Percentiles rank a stretch among this genome's conserved stretches.
These are phyloP conservation scores for Syrmaticus mikado DNA, from an alignment of 2,113 vertebrate species.

Conservation along the genomic window DNA sequence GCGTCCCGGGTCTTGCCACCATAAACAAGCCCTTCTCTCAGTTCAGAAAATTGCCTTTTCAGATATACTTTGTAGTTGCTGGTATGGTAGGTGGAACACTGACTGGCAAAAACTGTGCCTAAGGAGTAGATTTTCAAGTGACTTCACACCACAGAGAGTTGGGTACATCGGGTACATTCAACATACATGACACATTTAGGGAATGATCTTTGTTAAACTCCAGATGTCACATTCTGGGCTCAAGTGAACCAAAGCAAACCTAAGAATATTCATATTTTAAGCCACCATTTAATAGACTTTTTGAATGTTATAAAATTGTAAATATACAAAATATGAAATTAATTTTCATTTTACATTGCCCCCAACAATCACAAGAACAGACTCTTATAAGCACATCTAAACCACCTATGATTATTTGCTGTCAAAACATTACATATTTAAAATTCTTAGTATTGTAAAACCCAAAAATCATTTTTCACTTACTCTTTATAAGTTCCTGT, in stretches of 20 bases:
- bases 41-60: neutral
- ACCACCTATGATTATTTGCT: neutral
- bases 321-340: too few relatives aligned
- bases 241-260: neutral
- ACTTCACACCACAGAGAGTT: neutral
- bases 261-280: neutral
- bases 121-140: neutral
- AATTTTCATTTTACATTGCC: neutral
- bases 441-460: neutral
- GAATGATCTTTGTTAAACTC: neutral
- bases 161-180: neutral
- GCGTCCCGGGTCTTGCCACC: neutral
- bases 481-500: conserved; percentile 94
- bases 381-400: neutral
- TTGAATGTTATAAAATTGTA: neutral
- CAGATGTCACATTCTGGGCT: neutral
- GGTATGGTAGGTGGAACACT: neutral
- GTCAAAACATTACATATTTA: neutral
- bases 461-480: conserved; percentile 62
- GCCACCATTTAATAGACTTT: neutral
- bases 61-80: neutral
- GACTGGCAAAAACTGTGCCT: neutral
- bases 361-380: neutral
- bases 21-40: neutral
- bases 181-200: neutral